Evolutionary conservation across 1,140 invertebrate species (phyloP), one percentile per base, ranked within the genome.

Genomic region (Drosophila kepulauana): DNA sequence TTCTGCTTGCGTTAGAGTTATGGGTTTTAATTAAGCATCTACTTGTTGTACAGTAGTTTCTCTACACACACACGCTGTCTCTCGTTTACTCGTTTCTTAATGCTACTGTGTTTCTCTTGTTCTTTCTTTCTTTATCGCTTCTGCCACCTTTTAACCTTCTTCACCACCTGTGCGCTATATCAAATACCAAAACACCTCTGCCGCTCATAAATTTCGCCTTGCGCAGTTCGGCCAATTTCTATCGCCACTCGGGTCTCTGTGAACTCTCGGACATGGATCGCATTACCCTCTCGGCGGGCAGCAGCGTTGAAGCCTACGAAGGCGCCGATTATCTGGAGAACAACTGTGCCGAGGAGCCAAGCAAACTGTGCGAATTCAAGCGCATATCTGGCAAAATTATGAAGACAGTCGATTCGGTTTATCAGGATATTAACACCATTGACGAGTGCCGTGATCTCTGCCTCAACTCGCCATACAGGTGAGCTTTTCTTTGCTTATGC

Each of bases 361-460:
- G 96, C n/a, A 97, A 97, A 92, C 93, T 98, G 45, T 99, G 98
- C 93, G 97, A 98, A 91, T 98, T 98, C 93, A 97, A 98, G 92
- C 97, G 97, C 80, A 94, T 98, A 79, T 95, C 94, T 13, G 97
- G 97, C 1, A 95, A 96, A 67, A 98, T 98, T 75, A 93, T 98
- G 52, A 98, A 99, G 93, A 98, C 98, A 0, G 97, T 98, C 2
- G 97, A 99, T 86, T 97, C 97, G 1, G 97, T 98, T 6, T 98
- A 97, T 90, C 96, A 98, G 93, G 97, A 98, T 81, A 96, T 98
- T 3, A 96, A 95, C 63, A 97, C 96, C 2, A 94, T 97, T 49
- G 97, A 97, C 67, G 97, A 97, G 93, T 97, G 97, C 91, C 95
- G 97, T 52, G 97, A 98, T 78, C 94, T 98, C 30, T 98, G 98